Conservation (phyloP, 2,888 invertebrate genomes). For the Rhagium mordax region DNA sequence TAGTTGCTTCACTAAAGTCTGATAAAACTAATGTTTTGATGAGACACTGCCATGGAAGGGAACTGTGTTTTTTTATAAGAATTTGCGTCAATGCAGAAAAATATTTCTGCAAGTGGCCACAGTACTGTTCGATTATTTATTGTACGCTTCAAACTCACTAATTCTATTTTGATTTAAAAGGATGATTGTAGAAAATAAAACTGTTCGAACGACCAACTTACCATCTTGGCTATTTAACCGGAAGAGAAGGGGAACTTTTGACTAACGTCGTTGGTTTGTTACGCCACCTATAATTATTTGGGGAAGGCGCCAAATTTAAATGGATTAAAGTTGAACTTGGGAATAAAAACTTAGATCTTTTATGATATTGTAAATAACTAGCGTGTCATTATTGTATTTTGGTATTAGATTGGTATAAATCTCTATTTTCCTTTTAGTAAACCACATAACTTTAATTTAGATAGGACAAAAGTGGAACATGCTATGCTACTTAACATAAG, state of each 20-base stretch:
- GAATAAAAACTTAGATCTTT: not conserved
- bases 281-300: conserved; percentile 20
- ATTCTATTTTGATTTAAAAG: not conserved
- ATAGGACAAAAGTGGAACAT: not conserved
- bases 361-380: not conserved
- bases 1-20: not conserved
- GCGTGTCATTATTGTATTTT: too few relatives aligned
- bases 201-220: conserved; percentile 45
- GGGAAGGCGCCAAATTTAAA: conserved; percentile 10
- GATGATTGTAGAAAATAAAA: conserved; percentile 49
- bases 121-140: not conserved
- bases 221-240: conserved; percentile 54
- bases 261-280: conserved; percentile 3
- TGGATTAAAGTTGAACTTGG: not conserved
- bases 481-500: too few relatives aligned
- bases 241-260: conserved; percentile 43
- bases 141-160: not conserved
- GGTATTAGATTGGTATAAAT: not conserved
- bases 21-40: conserved; percentile 12
- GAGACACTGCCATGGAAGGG: not conserved
- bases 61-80: not conserved
- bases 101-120: not conserved
- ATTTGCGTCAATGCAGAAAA: not conserved
- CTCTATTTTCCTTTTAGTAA: not conserved
- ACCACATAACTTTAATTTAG: not conserved